Evolutionary conservation across 2,797 vertebrate genomes (phyloP).

Genomic region (Kryptopterus vitreolus): DNA sequence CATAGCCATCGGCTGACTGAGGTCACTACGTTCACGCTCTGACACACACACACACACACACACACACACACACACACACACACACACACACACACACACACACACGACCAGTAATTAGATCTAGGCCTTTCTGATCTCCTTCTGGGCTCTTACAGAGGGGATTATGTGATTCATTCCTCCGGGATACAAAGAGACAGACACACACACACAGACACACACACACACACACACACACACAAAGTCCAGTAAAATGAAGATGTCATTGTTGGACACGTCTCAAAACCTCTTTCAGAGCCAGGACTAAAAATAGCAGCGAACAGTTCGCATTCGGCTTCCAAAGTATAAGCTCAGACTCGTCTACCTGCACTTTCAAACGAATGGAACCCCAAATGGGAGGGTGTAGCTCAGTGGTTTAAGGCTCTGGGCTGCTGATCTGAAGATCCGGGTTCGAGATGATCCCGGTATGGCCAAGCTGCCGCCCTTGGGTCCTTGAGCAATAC

Average conservation of each 20-base stretch:
- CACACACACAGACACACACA: constrained; percentile 5
- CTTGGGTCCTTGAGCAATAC: too few species aligned
- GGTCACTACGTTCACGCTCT: constrained; percentile 16
- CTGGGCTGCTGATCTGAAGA: too few species aligned
- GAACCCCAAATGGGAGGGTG: too few species aligned
- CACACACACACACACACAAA: constrained; percentile 9
- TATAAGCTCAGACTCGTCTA: neutral
- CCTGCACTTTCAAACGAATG: neutral
- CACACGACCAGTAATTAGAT: constrained; percentile 41
- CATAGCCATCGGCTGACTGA: constrained; percentile 20
- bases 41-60: neutral
- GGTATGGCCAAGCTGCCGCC: too few species aligned
- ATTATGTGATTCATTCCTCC: constrained; percentile 32
- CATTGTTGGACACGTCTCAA: constrained; percentile 14
- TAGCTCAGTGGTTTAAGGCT: too few species aligned
- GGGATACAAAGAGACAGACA: constrained; percentile 11
- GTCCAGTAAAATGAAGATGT: constrained; percentile 28
- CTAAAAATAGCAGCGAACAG: constrained; percentile 22
- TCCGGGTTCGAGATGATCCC: too few species aligned
- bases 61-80: neutral
- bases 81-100: constrained; percentile 4
- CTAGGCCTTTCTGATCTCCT: constrained; percentile 29
- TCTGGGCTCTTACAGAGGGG: constrained; percentile 10
- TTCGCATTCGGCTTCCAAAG: neutral
- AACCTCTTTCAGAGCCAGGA: constrained; percentile 19